Evolutionary conservation across 2,113 vertebrate species (phyloP).

Genomic region (Chrysochloris asiatica): DNA sequence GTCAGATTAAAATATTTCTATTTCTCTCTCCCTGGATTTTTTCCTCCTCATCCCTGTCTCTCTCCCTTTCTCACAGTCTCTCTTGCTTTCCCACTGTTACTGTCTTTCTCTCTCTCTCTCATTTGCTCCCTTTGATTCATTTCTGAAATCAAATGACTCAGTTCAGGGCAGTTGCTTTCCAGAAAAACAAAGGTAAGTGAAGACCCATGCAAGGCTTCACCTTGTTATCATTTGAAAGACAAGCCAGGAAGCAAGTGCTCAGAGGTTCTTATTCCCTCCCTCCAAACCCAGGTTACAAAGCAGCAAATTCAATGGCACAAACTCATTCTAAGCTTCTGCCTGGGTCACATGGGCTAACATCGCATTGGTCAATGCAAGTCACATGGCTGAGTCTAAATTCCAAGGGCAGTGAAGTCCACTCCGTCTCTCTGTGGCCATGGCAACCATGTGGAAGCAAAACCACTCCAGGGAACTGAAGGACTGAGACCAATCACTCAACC

Average conservation of each 20-base stretch:
- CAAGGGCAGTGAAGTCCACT: background rate
- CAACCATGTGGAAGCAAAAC: background rate
- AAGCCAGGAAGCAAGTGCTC: background rate
- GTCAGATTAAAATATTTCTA: background rate
- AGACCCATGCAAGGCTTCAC: background rate
- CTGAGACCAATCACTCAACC: background rate
- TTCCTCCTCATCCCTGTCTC: background rate
- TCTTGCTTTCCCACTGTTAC: background rate
- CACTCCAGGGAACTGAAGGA: background rate
- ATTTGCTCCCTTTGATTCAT: background rate
- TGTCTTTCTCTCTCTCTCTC: too few relatives aligned
- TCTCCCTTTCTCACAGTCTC: background rate
- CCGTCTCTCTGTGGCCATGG: background rate
- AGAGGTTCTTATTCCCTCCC: background rate
- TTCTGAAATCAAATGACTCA: background rate
- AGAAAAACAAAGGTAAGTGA: background rate
- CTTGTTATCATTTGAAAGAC: background rate
- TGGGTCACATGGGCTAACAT: rapidly evolving
- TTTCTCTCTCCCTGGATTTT: rapidly evolving
- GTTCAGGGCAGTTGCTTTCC: background rate
- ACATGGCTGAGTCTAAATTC: background rate
- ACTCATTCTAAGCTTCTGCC: background rate
- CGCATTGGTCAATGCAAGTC: background rate
- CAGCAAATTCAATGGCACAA: background rate
- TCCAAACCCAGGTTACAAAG: rapidly evolving